Evolutionary conservation across 2,113 vertebrate species (phyloP).

Genomic region (Cochlearius cochlearius): DNA sequence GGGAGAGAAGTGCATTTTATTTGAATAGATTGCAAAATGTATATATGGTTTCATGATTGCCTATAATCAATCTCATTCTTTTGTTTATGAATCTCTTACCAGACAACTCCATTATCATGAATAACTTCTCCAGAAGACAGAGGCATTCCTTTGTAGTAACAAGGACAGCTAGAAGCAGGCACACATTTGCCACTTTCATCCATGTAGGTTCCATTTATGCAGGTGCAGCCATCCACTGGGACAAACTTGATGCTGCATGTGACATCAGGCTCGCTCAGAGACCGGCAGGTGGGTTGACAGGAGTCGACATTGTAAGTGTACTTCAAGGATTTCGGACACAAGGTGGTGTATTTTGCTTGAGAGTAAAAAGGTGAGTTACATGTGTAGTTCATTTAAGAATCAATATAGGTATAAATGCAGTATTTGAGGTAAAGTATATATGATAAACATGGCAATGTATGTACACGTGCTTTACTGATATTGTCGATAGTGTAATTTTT

Average conservation of each 20-base stretch:
- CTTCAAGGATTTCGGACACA: constrained; percentile 73
- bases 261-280: constrained; percentile 67
- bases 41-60: neutral
- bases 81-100: constrained; percentile 62
- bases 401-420: neutral
- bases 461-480: neutral
- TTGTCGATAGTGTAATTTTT: fast-evolving
- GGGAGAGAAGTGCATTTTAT: neutral
- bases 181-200: constrained; percentile 76
- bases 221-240: constrained; percentile 78
- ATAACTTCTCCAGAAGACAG: constrained; percentile 74
- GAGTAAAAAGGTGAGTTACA: neutral
- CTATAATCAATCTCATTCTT: neutral
- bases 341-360: constrained; percentile 75
- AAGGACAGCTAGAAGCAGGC: constrained; percentile 71
- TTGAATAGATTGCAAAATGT: neutral
- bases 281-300: constrained; percentile 77
- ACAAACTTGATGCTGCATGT: constrained; percentile 71
- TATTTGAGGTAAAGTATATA: neutral
- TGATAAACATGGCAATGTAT: neutral
- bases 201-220: constrained; percentile 70
- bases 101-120: constrained; percentile 69
- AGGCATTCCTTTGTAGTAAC: constrained; percentile 71
- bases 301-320: constrained; percentile 66
- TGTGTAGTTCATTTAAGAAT: neutral